Percentiles rank a stretch among this genome's conserved stretches.
These are phyloP conservation scores for Eugnorisma glareosa DNA, from an alignment of 2,888 invertebrate genomes.

Conservation along the genomic window DNA sequence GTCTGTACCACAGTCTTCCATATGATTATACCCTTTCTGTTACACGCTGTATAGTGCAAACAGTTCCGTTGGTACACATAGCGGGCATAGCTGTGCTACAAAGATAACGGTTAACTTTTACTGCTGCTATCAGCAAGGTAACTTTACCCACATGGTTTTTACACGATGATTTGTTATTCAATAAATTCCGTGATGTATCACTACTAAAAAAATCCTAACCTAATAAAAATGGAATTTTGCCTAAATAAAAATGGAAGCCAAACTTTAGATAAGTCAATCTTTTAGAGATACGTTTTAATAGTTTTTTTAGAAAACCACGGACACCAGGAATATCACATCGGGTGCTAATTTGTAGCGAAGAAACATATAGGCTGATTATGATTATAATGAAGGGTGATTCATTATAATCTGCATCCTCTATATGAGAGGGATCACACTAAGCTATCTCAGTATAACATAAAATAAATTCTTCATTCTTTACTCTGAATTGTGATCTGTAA, in stretches of 20 bases:
- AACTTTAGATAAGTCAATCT: background rate
- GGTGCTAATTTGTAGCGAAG: background rate
- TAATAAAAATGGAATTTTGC: background rate
- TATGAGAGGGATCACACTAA: background rate
- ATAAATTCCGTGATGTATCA: background rate
- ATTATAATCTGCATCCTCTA: too few species aligned
- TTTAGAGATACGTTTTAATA: too few species aligned
- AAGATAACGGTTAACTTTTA: conserved; percentile 52
- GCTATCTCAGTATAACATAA: background rate
- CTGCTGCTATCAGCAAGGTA: conserved; percentile 51
- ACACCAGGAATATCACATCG: background rate
- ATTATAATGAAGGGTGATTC: too few species aligned
- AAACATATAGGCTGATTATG: too few species aligned
- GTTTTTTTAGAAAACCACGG: background rate
- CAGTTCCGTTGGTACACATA: conserved; percentile 15
- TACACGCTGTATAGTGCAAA: too few species aligned
- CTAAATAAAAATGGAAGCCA: background rate
- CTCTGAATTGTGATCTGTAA: too few species aligned
- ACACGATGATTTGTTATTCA: conserved; percentile 11
- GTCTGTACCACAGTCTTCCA: too few species aligned
- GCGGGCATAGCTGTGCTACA: conserved; percentile 46
- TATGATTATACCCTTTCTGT: too few species aligned
- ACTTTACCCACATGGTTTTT: conserved; percentile 24
- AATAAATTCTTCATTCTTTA: background rate
- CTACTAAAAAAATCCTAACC: too few species aligned